Conservation (phyloP, 2,888 invertebrate species). For the Acanthosepion pharaonis region DNA sequence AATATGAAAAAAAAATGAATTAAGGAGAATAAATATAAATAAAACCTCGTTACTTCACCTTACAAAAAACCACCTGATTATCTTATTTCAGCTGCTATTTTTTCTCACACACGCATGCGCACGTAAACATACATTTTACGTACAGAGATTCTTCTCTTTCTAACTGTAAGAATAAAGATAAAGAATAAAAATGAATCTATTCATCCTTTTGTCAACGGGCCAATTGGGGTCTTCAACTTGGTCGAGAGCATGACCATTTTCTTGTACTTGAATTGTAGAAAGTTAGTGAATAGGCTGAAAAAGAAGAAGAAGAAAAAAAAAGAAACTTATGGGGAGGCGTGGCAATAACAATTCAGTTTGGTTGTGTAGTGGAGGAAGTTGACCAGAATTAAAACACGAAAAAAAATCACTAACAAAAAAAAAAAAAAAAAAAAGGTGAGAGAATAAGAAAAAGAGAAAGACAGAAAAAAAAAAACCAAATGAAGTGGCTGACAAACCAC, state of each 20-base stretch:
- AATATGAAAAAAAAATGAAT: no score
- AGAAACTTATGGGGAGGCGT: neutral
- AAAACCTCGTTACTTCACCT: no score
- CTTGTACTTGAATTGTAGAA: neutral
- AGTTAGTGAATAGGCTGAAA: neutral
- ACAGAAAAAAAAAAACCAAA: neutral
- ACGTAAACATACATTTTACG: no score
- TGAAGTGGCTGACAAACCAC: neutral
- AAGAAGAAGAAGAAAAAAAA: neutral
- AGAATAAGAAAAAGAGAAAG: neutral
- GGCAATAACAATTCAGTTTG: neutral
- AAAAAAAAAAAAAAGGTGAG: neutral
- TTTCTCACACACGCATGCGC: no score
- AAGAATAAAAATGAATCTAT: neutral
- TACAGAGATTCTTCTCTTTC: neutral
- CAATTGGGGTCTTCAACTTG: neutral
- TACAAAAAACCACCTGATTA: no score
- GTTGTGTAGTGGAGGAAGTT: neutral
- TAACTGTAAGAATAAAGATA: neutral
- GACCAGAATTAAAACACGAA: neutral
- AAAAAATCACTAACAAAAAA: neutral
- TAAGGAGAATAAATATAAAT: no score
- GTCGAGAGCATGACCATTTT: constrained; percentile 6
- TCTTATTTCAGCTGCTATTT: no score
- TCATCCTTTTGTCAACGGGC: neutral